Percentiles rank a stretch among this genome's conserved stretches.
These are phyloP conservation scores for Zootermopsis nevadensis DNA, from an alignment of 2,888 invertebrate species.

Conservation along the genomic window DNA sequence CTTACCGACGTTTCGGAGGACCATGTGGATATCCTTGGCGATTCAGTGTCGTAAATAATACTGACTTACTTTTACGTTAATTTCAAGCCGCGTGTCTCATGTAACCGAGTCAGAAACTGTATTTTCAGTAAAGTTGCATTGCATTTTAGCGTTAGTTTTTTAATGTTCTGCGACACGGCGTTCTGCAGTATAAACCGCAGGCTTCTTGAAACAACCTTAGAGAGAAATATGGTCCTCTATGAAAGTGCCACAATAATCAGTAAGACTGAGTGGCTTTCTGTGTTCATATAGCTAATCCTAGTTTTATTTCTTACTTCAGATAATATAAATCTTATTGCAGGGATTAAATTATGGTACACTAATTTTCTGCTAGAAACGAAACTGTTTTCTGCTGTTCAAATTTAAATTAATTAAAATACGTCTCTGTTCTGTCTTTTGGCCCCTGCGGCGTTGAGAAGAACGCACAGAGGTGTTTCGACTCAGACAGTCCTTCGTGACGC, in stretches of 20 bases:
- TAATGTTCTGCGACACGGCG: neutral
- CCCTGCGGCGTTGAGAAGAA: no score
- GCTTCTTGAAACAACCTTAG: neutral
- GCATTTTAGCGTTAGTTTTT: no score
- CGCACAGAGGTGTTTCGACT: no score
- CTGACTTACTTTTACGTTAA: no score
- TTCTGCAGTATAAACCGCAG: neutral
- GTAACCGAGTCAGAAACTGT: no score
- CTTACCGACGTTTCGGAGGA: no score
- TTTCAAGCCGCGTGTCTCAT: no score
- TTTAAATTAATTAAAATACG: conserved; percentile 13
- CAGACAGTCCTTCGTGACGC: no score
- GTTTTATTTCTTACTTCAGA: conserved; percentile 7
- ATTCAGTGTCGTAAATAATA: no score
- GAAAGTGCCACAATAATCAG: neutral
- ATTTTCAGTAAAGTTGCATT: no score
- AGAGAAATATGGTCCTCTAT: neutral
- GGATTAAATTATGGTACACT: conserved; percentile 9
- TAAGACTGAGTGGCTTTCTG: neutral
- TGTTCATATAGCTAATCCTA: conserved; percentile 10
- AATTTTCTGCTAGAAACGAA: neutral
- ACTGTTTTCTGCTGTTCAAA: neutral
- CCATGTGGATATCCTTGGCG: no score
- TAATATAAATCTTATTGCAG: neutral
- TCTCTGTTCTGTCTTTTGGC: neutral